Conservation (phyloP, 2,888 invertebrate species). For the Pediacus dermestoides region DNA sequence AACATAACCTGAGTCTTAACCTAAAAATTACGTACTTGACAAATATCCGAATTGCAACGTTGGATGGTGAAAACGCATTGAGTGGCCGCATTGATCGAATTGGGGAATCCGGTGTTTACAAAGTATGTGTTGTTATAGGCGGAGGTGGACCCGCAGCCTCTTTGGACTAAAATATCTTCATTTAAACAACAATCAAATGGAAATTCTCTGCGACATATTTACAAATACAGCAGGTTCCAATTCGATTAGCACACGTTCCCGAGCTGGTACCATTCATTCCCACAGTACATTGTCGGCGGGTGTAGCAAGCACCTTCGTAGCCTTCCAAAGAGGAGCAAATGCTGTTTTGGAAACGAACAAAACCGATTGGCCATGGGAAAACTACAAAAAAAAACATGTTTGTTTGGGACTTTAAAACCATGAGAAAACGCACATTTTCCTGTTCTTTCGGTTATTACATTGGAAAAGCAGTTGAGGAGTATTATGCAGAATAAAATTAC, state of each 20-base stretch:
- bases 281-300: slow-evolving; percentile 65
- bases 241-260: slow-evolving; percentile 66
- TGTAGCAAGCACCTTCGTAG: slow-evolving; percentile 71
- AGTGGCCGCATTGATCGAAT: slow-evolving; percentile 64
- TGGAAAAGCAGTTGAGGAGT: too few species aligned
- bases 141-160: slow-evolving; percentile 67
- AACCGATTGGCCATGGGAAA: slow-evolving; percentile 49
- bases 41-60: slow-evolving; percentile 64
- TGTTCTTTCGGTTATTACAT: slow-evolving; percentile 10
- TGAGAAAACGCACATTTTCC: slow-evolving; percentile 20
- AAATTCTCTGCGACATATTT: slow-evolving; percentile 51
- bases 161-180: slow-evolving; percentile 59
- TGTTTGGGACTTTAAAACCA: not conserved
- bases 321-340: slow-evolving; percentile 65
- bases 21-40: slow-evolving; percentile 61
- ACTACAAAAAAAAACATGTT: slow-evolving; percentile 5
- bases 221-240: slow-evolving; percentile 82
- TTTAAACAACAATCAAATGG: too few species aligned
- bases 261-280: slow-evolving; percentile 67
- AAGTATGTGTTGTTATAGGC: slow-evolving; percentile 81
- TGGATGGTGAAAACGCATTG: slow-evolving; percentile 70
- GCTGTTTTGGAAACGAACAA: slow-evolving; percentile 70
- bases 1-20: too few species aligned
- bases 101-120: slow-evolving; percentile 72
- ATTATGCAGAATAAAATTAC: too few species aligned